phyloP scores from a whole-genome alignment of 2,797 vertebrate genomes.

The Chaenodraco wilsoni region DNA sequence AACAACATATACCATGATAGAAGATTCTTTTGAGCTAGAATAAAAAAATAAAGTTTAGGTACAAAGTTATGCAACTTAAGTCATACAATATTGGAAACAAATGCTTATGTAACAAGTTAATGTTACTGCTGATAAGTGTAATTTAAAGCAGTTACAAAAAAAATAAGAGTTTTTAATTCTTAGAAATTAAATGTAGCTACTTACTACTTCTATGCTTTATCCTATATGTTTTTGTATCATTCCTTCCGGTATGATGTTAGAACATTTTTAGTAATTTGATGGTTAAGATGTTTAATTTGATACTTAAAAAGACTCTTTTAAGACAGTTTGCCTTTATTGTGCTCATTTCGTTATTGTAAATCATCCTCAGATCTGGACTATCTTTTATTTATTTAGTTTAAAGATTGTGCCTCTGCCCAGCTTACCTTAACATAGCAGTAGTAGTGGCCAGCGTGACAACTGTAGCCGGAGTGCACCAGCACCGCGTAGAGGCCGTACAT shows the following conservation, averaged over 20 bases:
- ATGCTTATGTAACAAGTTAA: neutral
- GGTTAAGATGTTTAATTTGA: neutral
- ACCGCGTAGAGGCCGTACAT: conserved; percentile 94
- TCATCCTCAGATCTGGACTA: too few relatives aligned
- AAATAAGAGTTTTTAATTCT: neutral
- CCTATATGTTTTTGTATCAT: neutral
- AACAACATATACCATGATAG: neutral
- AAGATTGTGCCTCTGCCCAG: neutral
- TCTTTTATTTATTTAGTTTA: too few relatives aligned
- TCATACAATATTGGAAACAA: neutral
- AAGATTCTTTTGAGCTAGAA: conserved; percentile 1
- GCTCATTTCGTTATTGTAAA: neutral
- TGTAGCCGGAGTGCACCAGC: conserved; percentile 95
- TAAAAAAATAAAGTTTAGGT: too few relatives aligned
- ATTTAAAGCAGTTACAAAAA: neutral
- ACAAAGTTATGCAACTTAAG: neutral
- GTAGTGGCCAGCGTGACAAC: conserved; percentile 95
- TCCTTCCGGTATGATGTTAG: neutral
- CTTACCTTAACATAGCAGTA: conserved; percentile 96
- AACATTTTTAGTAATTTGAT: neutral
- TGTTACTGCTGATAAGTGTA: neutral
- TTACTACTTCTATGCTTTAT: neutral
- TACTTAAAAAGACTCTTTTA: neutral
- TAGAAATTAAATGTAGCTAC: neutral
- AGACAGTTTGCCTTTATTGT: neutral